Conservation (phyloP, 2,888 invertebrate genomes). For the Dolomedes plantarius region DNA sequence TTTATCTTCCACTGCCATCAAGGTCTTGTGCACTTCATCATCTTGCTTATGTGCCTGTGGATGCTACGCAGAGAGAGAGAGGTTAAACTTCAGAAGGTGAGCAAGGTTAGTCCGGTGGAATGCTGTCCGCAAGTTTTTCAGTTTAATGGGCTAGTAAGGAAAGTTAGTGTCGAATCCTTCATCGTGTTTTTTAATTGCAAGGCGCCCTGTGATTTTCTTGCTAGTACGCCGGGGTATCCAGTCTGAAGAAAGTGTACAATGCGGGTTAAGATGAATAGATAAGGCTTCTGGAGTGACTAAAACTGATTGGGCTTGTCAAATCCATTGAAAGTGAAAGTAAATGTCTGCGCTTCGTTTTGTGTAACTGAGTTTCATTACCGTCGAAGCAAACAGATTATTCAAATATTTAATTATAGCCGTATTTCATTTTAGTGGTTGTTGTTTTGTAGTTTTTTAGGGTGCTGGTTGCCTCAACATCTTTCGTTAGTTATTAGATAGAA, state of each 20-base stretch:
- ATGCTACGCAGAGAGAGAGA: conserved; percentile 5
- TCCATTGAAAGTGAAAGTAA: no score
- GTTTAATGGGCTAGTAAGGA: conserved; percentile 36
- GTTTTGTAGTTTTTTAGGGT: no score
- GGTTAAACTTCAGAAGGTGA: conserved; percentile 55
- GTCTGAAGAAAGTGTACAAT: neutral
- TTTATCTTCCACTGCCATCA: conserved; percentile 46
- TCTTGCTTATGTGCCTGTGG: conserved; percentile 6
- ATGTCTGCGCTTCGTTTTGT: no score
- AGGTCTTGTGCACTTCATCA: conserved; percentile 32
- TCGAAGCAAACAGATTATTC: no score
- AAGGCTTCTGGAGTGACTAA: neutral
- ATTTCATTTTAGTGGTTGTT: no score
- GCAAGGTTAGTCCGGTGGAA: conserved; percentile 29
- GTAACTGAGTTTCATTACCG: no score
- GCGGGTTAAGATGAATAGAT: neutral
- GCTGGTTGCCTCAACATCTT: no score
- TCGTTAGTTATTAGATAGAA: no score
- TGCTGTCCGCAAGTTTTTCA: conserved; percentile 1
- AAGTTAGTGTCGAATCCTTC: neutral
- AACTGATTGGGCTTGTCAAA: neutral
- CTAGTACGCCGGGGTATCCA: neutral
- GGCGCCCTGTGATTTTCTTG: neutral
- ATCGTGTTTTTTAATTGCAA: neutral
- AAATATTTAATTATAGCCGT: no score